Evolutionary conservation across 2,888 invertebrate species (phyloP).

Genomic region (Baccha elongata): DNA sequence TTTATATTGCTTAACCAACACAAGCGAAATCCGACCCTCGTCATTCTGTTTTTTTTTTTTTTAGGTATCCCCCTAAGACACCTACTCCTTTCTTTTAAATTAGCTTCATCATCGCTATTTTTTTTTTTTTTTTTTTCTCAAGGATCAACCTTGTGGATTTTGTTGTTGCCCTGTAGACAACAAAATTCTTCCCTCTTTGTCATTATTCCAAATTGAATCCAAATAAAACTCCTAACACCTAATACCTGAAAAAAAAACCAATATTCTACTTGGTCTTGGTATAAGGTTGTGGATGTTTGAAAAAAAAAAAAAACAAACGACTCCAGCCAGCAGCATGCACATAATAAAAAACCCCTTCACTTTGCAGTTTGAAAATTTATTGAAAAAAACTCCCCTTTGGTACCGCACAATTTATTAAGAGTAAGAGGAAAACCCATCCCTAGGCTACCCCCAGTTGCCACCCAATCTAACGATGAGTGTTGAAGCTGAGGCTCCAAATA

Average conservation of each 20-base stretch:
- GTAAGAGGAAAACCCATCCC: conserved; percentile 1
- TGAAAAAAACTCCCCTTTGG: conserved; percentile 55
- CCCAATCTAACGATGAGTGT: conserved; percentile 43
- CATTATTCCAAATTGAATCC: conserved; percentile 71
- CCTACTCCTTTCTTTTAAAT: conserved; percentile 38
- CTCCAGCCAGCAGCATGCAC: conserved; percentile 24
- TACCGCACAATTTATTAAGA: conserved; percentile 52
- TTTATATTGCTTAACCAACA: neutral
- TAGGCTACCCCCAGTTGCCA: conserved; percentile 14
- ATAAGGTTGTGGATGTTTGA: neutral
- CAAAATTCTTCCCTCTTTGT: conserved; percentile 39
- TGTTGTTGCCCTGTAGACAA: conserved; percentile 11
- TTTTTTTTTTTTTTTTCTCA: conserved; percentile 23
- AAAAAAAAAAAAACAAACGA: conserved; percentile 12
- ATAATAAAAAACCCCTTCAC: conserved; percentile 60
- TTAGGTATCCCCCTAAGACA: conserved; percentile 8
- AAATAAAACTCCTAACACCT: conserved; percentile 70
- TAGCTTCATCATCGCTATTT: conserved; percentile 62
- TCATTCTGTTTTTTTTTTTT: conserved; percentile 33
- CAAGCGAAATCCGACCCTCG: conserved; percentile 27
- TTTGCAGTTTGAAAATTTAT: conserved; percentile 65
- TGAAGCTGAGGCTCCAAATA: conserved; percentile 25
- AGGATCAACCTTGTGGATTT: conserved; percentile 35
- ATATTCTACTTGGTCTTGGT: conserved; percentile 16
- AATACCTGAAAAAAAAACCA: conserved; percentile 48